A percentile compares a stretch with the other conserved stretches of the same genome.
phyloP scores from a whole-genome alignment of 1,140 invertebrate genomes.

The Caenorhabditis remanei region DNA sequence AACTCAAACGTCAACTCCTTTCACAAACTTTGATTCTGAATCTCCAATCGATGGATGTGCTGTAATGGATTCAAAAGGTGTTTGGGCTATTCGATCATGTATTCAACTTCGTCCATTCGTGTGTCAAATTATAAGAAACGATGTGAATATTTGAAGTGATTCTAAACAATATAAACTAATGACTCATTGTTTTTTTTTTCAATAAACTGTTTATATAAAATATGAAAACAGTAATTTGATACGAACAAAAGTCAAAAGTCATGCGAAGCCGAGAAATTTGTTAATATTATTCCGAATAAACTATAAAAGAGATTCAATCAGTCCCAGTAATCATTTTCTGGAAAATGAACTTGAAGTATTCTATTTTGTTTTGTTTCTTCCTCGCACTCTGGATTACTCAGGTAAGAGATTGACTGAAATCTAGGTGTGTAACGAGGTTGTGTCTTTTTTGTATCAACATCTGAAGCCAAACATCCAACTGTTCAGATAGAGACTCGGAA shows the following conservation, averaged over 20 bases:
- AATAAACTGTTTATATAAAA: background rate
- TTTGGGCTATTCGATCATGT: constrained; percentile 59
- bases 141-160: constrained; percentile 1
- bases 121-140: constrained; percentile 43
- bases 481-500: constrained; percentile 11
- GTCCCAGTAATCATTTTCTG: too few relatives aligned
- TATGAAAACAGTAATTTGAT: background rate
- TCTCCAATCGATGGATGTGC: constrained; percentile 57
- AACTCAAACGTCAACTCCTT: constrained; percentile 26
- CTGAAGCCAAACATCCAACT: background rate
- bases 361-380: background rate
- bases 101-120: constrained; percentile 57
- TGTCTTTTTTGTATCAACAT: too few relatives aligned
- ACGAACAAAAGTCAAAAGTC: background rate
- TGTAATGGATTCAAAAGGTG: constrained; percentile 48
- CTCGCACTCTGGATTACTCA: background rate
- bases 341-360: background rate
- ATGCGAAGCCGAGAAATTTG: background rate
- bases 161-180: background rate
- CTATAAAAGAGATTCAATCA: too few relatives aligned
- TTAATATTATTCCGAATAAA: background rate
- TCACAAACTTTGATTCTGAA: constrained; percentile 53
- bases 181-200: background rate
- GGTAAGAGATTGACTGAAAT: background rate
- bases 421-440: too few relatives aligned